Percentiles rank a stretch among this genome's conserved stretches.
Conservation (phyloP, 2,888 invertebrate species). For the Nomada flava region DNA sequence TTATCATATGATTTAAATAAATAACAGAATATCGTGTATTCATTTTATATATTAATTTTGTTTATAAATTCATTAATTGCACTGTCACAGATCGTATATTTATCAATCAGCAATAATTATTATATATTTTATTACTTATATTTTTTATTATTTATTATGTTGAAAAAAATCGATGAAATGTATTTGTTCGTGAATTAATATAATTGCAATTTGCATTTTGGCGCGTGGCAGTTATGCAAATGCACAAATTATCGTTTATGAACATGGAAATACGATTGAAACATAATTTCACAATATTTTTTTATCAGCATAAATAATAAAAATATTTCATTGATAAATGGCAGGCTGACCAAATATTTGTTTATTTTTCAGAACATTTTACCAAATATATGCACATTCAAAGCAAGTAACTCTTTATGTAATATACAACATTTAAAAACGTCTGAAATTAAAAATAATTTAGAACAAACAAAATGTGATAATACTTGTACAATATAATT, state of each 20-base stretch:
- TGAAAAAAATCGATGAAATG: neutral
- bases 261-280: neutral
- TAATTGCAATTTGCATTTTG: neutral
- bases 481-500: neutral
- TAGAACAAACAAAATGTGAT: neutral
- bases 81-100: neutral
- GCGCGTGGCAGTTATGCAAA: neutral
- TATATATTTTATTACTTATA: neutral
- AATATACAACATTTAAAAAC: constrained; percentile 2
- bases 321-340: neutral
- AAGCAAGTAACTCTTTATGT: constrained; percentile 9
- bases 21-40: neutral
- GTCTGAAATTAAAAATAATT: neutral
- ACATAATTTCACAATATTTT: neutral
- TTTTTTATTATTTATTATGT: neutral
- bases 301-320: neutral
- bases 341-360: neutral
- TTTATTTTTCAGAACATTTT: constrained; percentile 4
- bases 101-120: neutral
- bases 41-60: neutral
- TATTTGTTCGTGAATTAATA: neutral
- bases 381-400: constrained; percentile 12
- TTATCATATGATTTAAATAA: neutral
- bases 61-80: neutral
- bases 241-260: neutral